These are phyloP conservation scores for Lepisosteus osseus DNA, from an alignment of 2,113 vertebrate species.

Conservation along the genomic window DNA sequence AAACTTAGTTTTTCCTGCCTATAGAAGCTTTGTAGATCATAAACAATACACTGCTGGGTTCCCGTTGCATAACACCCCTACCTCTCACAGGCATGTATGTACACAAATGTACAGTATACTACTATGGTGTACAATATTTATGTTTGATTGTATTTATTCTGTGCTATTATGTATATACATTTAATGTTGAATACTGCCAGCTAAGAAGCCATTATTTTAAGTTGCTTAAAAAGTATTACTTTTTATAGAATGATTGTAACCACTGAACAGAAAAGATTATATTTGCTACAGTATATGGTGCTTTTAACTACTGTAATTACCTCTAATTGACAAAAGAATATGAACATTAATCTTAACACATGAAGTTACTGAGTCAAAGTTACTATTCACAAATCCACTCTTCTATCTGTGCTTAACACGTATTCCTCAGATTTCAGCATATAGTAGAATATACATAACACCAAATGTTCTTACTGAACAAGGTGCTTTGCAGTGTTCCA, in stretches of 20 bases:
- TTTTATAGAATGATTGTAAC: conserved; percentile 43
- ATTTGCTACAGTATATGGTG: conserved; percentile 45
- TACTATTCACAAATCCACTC: conserved; percentile 16
- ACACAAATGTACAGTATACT: conserved; percentile 48
- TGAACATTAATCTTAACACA: conserved; percentile 26
- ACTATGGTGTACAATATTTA: conserved; percentile 57
- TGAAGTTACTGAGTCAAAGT: conserved; percentile 10
- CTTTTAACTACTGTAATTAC: conserved; percentile 65
- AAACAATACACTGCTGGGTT: not conserved
- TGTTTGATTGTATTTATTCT: conserved; percentile 63
- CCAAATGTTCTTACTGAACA: not conserved
- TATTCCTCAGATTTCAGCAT: not conserved
- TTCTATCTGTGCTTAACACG: conserved; percentile 4
- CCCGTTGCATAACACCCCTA: conserved; percentile 49
- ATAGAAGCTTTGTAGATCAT: not conserved
- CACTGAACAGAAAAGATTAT: conserved; percentile 48
- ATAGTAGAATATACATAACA: not conserved
- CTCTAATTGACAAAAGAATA: conserved; percentile 43
- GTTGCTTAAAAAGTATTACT: conserved; percentile 43
- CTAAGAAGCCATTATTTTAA: conserved; percentile 33
- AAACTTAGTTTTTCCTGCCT: not conserved
- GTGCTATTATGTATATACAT: conserved; percentile 52
- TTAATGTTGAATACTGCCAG: conserved; percentile 47
- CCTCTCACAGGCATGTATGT: conserved; percentile 62
- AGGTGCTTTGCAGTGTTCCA: conserved; percentile 15